Evolutionary conservation across 2,113 vertebrate species (phyloP).

Genomic region (Hemichromis elongatus): DNA sequence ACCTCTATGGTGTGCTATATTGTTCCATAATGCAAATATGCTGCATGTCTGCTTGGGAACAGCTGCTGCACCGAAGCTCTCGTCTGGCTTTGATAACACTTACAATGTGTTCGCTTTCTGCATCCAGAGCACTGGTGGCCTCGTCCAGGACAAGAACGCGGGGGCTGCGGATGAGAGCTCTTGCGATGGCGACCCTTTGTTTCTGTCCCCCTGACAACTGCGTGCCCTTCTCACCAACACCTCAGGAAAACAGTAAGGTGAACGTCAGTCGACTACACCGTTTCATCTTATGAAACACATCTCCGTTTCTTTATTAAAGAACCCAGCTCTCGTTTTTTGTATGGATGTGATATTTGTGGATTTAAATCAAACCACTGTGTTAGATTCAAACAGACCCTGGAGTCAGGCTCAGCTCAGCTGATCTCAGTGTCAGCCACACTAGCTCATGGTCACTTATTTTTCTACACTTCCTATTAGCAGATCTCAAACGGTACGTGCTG

Average conservation of each 20-base stretch:
- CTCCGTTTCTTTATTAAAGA: background rate
- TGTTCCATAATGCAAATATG: background rate
- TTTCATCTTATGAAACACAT: background rate
- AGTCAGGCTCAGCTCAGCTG: background rate
- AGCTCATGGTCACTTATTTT: background rate
- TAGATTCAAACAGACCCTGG: background rate
- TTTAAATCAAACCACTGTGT: background rate
- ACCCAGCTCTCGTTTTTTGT: background rate
- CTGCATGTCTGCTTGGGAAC: background rate
- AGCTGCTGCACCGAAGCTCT: background rate
- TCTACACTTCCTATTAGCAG: background rate
- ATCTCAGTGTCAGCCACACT: background rate
- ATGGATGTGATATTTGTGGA: background rate
- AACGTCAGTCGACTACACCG: background rate
- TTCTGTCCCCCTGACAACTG: constrained; percentile 96
- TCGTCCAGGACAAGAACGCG: constrained; percentile 90
- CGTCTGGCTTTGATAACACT: constrained; percentile 33
- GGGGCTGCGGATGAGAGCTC: constrained; percentile 86
- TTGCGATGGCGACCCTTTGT: constrained; percentile 92
- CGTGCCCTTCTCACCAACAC: constrained; percentile 90
- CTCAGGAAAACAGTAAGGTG: constrained; percentile 52
- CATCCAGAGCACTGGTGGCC: constrained; percentile 91
- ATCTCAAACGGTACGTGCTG: background rate
- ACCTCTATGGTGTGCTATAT: too few species aligned
- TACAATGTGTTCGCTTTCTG: constrained; percentile 89